phyloP scores from a whole-genome alignment of 1,140 invertebrate species.

The Vollenhovia emeryi region DNA sequence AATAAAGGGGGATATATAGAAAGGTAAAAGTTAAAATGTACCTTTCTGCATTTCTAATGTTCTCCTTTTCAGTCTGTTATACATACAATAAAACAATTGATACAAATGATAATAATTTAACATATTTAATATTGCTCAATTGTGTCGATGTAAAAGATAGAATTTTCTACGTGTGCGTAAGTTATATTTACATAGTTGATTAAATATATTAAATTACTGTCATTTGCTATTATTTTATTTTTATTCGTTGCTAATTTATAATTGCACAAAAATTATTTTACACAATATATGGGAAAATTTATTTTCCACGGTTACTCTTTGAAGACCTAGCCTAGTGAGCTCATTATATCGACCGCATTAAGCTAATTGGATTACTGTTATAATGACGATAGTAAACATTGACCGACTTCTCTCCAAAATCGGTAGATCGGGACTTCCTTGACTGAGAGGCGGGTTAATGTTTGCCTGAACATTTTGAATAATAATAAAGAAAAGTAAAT shows the following conservation, averaged over 20 bases:
- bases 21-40: background rate
- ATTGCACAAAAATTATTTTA: background rate
- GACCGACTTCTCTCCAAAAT: background rate
- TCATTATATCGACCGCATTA: conserved; percentile 14
- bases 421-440: background rate
- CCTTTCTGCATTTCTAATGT: background rate
- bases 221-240: background rate
- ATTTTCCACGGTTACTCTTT: background rate
- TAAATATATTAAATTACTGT: background rate
- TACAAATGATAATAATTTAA: background rate
- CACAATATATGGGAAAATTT: background rate
- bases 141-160: background rate
- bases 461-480: background rate
- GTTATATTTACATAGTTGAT: background rate
- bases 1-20: background rate
- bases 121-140: background rate
- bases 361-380: conserved; percentile 13
- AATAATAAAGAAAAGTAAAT: background rate
- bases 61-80: background rate
- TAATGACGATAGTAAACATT: conserved; percentile 24
- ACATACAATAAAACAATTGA: background rate
- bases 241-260: background rate
- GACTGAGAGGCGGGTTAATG: background rate
- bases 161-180: background rate
- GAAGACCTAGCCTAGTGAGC: conserved; percentile 1